phyloP scores from a whole-genome alignment of 2,113 vertebrate genomes.

The Pachyramphus minor region DNA sequence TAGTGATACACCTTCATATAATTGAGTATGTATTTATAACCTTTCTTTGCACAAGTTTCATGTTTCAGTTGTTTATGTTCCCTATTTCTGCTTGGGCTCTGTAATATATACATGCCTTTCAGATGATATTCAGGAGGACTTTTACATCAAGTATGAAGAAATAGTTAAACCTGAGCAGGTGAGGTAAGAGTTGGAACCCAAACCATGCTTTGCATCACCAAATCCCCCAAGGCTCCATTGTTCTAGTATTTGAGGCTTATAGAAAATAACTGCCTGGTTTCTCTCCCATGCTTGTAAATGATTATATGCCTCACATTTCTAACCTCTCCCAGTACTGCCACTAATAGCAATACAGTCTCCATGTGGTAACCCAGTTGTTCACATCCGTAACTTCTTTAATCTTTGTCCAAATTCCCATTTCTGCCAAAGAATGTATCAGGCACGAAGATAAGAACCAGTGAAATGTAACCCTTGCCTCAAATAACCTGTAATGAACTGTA shows the following conservation, averaged over 20 bases:
- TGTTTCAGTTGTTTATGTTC: not conserved
- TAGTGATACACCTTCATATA: not conserved
- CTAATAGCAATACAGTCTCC: not conserved
- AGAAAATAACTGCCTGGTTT: not conserved
- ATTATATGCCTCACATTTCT: constrained; percentile 22
- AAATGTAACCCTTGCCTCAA: constrained; percentile 26
- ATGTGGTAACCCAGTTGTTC: constrained; percentile 7
- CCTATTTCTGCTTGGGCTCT: not conserved
- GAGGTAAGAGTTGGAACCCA: constrained; percentile 28
- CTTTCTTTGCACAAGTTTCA: not conserved
- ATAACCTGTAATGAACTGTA: constrained; percentile 24
- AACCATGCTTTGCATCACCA: not conserved
- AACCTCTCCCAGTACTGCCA: not conserved
- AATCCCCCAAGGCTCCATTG: not conserved
- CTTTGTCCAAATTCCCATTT: constrained; percentile 23
- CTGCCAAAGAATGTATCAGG: constrained; percentile 16
- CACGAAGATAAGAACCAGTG: constrained; percentile 1
- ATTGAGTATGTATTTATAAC: not conserved
- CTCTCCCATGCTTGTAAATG: constrained; percentile 15
- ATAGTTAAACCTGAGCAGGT: constrained; percentile 14
- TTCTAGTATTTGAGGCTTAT: not conserved
- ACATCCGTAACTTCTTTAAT: not conserved
- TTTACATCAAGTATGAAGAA: not conserved
- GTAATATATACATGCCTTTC: not conserved
- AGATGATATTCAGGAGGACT: not conserved